phyloP scores from a whole-genome alignment of 2,113 vertebrate genomes.

The Etheostoma spectabile region DNA sequence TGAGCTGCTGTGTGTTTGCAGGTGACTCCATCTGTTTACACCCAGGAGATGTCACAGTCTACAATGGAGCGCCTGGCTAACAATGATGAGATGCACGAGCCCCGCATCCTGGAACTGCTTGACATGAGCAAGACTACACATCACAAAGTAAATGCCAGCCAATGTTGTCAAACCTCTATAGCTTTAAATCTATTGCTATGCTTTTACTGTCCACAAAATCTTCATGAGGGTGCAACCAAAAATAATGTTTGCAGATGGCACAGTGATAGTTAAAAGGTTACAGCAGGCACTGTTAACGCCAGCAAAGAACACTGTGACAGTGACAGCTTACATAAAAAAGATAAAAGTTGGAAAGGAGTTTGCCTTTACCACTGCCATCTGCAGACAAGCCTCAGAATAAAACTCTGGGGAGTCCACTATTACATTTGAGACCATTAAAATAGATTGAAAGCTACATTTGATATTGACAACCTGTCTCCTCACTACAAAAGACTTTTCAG shows the following conservation, averaged over 20 bases:
- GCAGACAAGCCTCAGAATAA: conserved; percentile 1
- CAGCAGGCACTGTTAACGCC: background rate
- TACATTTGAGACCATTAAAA: background rate
- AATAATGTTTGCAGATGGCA: background rate
- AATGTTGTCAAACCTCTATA: background rate
- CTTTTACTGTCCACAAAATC: background rate
- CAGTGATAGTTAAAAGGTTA: background rate
- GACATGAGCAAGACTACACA: conserved; percentile 84
- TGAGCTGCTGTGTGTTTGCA: conserved; percentile 76
- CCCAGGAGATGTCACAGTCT: conserved; percentile 87
- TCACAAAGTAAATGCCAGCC: conserved; percentile 85
- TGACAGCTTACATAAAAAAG: background rate
- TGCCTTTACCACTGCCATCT: background rate
- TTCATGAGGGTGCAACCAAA: background rate
- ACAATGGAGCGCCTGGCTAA: conserved; percentile 85
- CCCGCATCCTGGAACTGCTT: conserved; percentile 84
- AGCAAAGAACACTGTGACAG: background rate
- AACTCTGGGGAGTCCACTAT: conserved; percentile 2
- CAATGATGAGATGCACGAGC: conserved; percentile 75
- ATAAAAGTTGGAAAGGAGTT: background rate
- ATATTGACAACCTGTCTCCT: conserved; percentile 22
- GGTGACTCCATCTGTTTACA: conserved; percentile 89
- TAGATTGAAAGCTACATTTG: background rate
- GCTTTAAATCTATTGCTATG: background rate
- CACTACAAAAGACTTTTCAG: background rate